Base-by-base conservation (phyloP, 1,140 invertebrate genomes). In the Scaptomyza graminum region DNA sequence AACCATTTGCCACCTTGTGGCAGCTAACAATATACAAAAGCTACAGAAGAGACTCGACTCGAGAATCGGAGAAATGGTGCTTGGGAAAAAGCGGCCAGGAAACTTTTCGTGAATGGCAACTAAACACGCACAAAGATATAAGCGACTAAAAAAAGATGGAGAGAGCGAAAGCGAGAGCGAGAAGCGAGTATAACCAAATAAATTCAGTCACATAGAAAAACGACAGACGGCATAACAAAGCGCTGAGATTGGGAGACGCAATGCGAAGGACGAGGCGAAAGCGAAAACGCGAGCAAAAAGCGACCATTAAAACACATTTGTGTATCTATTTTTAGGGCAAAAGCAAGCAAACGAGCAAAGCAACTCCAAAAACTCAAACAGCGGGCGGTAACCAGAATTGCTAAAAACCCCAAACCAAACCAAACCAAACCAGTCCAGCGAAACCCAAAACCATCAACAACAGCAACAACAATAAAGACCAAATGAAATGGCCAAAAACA, bases 251-350 rank as follows among this genome's bases (percentile, higher is more conserved):
- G 66, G 51, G 34, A 34, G 31, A 51, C 47, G 52, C 61, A 74
- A 62, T 63, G 63, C 57, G 62, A 65, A 65, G 47, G 65, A 51
- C 56, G 66, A 63, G 28, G 37, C 69, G 56, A 84, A 77, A 66
- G 62, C 44, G 62, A 67, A 56, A 79, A 74, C 57, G 67, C 67
- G 50, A 77, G 34, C 55, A 84, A 85, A 85, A 85, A 71, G 77
- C 77, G 77, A 77, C 82, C 82, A 87, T 87, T 87, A 87, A 88
- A 87, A 87, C 82, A 87, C 82, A 87, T 87, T 87, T 87, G 83
- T 87, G 87, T 88, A 87, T 87, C 82, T 87, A 87, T 87, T 87
- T 87, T 85, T 80, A 76, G 81, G 77, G 66, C 75, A 70, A 83
- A 82, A 77, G 56, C 37, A 44, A 62, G 52, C 39, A 79, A 41